Conservation (phyloP, 2,113 vertebrate species). For the Leucoraja erinaceus region DNA sequence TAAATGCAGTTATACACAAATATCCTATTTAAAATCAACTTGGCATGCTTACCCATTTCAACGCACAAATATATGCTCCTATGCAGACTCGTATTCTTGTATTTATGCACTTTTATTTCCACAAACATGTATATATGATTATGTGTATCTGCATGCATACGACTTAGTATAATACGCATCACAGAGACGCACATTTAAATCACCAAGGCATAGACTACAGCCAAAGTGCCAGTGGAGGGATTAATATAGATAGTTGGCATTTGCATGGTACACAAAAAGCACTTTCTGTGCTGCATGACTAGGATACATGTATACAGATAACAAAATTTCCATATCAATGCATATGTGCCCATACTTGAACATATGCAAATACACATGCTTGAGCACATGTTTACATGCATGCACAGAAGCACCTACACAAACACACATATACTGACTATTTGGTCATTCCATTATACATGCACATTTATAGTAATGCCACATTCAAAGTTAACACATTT, state of each 20-base stretch:
- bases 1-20: not conserved
- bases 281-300: no score
- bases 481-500: not conserved
- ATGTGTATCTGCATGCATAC: not conserved
- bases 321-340: no score
- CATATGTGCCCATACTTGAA: no score
- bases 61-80: no score
- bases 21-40: no score
- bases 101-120: not conserved
- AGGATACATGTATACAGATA: no score
- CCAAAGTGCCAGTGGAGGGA: no score
- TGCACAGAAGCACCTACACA: not conserved
- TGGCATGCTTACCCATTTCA: no score
- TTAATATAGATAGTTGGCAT: no score
- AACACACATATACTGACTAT: not conserved
- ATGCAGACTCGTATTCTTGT: not conserved
- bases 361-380: not conserved
- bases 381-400: not conserved
- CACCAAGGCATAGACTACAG: no score
- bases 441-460: not conserved
- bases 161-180: no score
- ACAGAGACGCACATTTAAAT: not conserved
- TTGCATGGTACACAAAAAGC: no score
- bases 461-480: not conserved
- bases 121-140: not conserved